phyloP scores from a whole-genome alignment of 2,888 invertebrate species.

The Plebejus argus region DNA sequence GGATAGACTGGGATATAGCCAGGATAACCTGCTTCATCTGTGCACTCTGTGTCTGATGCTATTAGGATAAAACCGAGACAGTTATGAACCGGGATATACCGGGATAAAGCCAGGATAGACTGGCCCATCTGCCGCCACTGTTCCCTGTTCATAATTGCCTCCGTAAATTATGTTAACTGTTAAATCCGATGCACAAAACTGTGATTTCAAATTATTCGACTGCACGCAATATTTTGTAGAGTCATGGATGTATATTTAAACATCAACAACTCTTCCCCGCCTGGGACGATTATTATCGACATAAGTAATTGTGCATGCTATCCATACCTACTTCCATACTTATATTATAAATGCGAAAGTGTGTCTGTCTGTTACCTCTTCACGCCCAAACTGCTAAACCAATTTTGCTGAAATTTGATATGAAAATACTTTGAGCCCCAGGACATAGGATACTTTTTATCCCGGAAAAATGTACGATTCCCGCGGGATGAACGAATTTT shows the following conservation, averaged over 20 bases:
- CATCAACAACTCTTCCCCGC: not conserved
- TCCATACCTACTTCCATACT: too few species aligned
- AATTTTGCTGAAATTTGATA: too few species aligned
- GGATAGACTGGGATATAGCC: not conserved
- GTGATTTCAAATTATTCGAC: constrained; percentile 11
- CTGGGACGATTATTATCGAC: too few species aligned
- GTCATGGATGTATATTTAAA: not conserved
- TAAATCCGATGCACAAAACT: not conserved
- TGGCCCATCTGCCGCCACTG: not conserved
- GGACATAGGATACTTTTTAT: too few species aligned
- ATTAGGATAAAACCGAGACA: not conserved
- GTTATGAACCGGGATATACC: not conserved
- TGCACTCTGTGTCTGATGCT: too few species aligned
- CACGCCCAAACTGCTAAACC: too few species aligned
- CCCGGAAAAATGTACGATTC: too few species aligned
- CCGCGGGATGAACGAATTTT: too few species aligned
- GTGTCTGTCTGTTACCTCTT: too few species aligned
- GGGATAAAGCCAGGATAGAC: constrained; percentile 8
- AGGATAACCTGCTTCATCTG: not conserved
- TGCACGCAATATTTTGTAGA: constrained; percentile 3
- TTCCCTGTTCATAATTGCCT: constrained; percentile 22
- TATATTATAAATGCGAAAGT: too few species aligned
- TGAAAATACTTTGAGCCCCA: too few species aligned
- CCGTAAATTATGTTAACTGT: not conserved
- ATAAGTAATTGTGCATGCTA: too few species aligned